Base-by-base conservation (phyloP, 2,113 vertebrate genomes). In the Serranochromis macrocephalus region DNA sequence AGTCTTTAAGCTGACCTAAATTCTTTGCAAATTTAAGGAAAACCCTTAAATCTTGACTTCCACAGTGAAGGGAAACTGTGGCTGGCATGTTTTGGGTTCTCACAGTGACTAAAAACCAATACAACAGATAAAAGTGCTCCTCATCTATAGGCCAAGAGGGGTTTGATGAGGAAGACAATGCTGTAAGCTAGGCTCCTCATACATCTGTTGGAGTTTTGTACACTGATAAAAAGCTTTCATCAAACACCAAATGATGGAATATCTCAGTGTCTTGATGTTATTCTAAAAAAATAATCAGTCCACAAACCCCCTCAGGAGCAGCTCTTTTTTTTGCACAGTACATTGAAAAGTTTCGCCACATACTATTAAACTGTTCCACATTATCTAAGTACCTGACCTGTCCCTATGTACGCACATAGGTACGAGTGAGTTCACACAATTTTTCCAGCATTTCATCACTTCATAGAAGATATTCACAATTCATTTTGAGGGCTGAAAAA, bases 91-190 rank as follows among this genome's bases (percentile, higher is more conserved):
- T 49, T 47, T 9, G 45, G 40, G 26, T 78, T 29, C 45, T 49
- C 45, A 31, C 0, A 1, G 40, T 29, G 14, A 31, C 0, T 75
- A 11, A 47, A 75, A 49, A 5, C 71, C 40, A 49, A 19, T 29
- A 5, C 42, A 75, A 49, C 26, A 47, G 9, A 75, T 0, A 9
- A 5, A 29, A 49, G 13, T 1, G 24, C 16, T 11, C 71, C 42
- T 78, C 42, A 78, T 31, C 71, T 49, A 19, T 19, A 49, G 10
- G 42, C 3, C 21, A 19, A 12, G 42, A 49, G 42, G 16, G 24
- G 0, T 31, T 49, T 78, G 45, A 33, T 51, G 45, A 33, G 45
- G 45, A 51, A 51, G 5, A 5, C 71, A 19, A 71, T 10, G 21
- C 38, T 73, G 68, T 73, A 45, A 26, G 40, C 19, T 0, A 38